phyloP scores from a whole-genome alignment of 2,797 vertebrate genomes.

The Babyrousa celebensis region DNA sequence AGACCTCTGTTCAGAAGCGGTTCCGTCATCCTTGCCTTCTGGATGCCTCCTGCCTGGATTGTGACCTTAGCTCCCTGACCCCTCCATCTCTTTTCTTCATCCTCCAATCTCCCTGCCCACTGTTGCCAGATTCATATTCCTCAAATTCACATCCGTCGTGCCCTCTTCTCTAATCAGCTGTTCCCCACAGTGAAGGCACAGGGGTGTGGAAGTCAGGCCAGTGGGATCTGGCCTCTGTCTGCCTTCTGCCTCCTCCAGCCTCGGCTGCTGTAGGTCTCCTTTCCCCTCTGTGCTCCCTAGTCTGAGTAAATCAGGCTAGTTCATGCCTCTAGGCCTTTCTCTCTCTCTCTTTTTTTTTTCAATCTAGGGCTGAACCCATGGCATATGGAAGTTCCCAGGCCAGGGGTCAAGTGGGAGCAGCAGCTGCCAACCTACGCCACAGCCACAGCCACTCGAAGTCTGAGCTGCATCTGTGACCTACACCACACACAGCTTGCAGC shows the following conservation, averaged over 20 bases:
- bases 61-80: not conserved
- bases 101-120: not conserved
- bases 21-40: not conserved
- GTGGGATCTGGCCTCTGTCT: not conserved
- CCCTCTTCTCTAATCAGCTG: not conserved
- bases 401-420: no score
- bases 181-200: not conserved
- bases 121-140: not conserved
- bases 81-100: not conserved
- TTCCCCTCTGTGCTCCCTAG: not conserved
- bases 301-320: not conserved
- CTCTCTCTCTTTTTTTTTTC: no score
- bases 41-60: not conserved
- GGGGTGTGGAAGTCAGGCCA: not conserved
- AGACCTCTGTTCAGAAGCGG: not conserved
- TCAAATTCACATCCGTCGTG: not conserved
- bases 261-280: not conserved
- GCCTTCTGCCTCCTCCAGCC: not conserved
- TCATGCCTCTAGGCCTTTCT: no score
- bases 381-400: no score
- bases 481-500: no score
- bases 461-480: no score
- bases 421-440: no score
- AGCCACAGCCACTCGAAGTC: no score
- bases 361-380: no score